Conservation (phyloP, 2,113 vertebrate genomes). For the Rhabdomys dilectus region DNA sequence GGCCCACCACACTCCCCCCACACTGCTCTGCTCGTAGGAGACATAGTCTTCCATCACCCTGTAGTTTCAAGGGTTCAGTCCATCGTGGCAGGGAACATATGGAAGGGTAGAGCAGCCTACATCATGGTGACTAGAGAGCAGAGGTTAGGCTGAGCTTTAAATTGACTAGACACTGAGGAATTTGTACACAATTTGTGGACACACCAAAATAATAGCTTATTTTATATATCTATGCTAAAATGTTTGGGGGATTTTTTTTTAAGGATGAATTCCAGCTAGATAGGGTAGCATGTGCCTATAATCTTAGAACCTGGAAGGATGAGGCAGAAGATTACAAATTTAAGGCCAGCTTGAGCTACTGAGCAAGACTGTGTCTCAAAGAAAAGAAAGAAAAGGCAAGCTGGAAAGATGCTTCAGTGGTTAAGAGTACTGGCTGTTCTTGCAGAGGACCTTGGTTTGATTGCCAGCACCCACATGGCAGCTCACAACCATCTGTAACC, state of each 20-base stretch:
- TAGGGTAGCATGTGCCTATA: background rate
- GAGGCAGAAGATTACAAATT: background rate
- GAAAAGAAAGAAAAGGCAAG: background rate
- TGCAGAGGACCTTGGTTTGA: background rate
- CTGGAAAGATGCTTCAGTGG: background rate
- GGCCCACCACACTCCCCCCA: slow-evolving; percentile 92
- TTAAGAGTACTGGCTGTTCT: background rate
- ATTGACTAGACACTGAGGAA: background rate
- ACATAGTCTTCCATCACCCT: slow-evolving; percentile 97
- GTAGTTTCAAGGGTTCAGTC: background rate
- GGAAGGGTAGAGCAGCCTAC: background rate
- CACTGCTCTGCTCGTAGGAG: slow-evolving; percentile 91
- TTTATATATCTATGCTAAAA: background rate
- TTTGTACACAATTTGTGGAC: background rate
- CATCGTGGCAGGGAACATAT: background rate
- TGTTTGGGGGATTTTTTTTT: background rate
- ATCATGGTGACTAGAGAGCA: background rate
- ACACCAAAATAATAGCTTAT: background rate
- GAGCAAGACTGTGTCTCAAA: background rate
- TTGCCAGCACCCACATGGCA: background rate
- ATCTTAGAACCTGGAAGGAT: background rate
- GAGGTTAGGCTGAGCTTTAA: background rate
- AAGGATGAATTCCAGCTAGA: background rate
- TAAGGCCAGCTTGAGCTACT: background rate
- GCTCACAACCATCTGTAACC: background rate